phyloP scores from a whole-genome alignment of 1,140 invertebrate genomes.

The Zaprionus ornatus region DNA sequence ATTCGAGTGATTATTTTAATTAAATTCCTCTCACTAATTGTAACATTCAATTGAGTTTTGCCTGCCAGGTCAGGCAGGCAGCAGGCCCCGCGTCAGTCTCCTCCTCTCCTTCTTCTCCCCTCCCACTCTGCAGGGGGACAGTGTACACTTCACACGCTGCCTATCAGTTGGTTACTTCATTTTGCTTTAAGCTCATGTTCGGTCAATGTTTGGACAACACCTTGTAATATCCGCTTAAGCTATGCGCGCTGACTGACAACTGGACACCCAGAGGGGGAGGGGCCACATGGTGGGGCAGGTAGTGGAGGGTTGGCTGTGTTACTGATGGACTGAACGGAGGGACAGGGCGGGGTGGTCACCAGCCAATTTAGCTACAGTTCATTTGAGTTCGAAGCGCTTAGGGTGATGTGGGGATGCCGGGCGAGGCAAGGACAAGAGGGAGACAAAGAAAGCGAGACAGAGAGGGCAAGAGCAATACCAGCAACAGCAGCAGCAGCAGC shows the following conservation, averaged over 20 bases:
- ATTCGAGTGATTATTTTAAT: background rate
- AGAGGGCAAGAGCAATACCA: conserved; percentile 4
- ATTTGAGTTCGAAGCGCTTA: conserved; percentile 66
- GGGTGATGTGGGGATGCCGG: background rate
- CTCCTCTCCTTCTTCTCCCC: background rate
- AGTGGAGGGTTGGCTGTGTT: background rate
- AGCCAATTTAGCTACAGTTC: conserved; percentile 78
- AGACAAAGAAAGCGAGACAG: background rate
- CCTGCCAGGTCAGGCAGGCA: background rate
- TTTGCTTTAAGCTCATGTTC: conserved; percentile 81
- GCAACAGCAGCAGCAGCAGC: conserved; percentile 23
- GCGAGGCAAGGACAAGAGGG: background rate
- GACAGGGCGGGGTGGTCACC: background rate
- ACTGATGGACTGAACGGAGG: conserved; percentile 1
- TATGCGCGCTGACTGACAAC: conserved; percentile 64
- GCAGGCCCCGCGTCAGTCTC: background rate
- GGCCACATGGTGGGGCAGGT: conserved; percentile 5
- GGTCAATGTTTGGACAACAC: conserved; percentile 83
- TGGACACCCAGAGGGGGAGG: conserved; percentile 45
- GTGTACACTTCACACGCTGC: background rate
- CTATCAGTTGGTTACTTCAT: conserved; percentile 61
- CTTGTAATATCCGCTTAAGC: conserved; percentile 82
- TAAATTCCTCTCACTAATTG: background rate
- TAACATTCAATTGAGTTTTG: background rate
- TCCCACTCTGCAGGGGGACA: background rate